Evolutionary conservation across 2,797 vertebrate genomes (phyloP), one percentile per base, ranked within the genome.

Genomic region (Rhynchotus rufescens): DNA sequence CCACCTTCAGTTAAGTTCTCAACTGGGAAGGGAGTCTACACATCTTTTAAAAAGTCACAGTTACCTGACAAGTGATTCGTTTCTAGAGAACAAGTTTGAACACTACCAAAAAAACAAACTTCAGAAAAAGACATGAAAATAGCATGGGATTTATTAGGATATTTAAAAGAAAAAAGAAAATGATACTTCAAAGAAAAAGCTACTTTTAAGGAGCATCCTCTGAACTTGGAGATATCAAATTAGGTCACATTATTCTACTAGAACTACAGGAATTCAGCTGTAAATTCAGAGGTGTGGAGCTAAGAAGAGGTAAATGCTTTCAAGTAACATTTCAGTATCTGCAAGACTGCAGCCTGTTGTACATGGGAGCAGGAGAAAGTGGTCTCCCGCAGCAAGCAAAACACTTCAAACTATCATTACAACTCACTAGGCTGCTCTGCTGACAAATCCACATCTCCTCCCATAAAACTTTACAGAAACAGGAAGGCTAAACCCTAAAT

Each of bases 11-110:
- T 4, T 4, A 44, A 86, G 12, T 57, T 79, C 34, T 40, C 56
- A 26, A 32, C 16, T 0, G 0, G 57, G 34, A 72, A 25, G 19
- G 0, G 1, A 66, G 42, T 84, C 51, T 61, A 49, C 0, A 0
- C 2, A 4, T 59, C 82, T 54, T 71, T 57, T 59, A 84, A 42
- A 47, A 80, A 57, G 42, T 1, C 62, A 76, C 6, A 57, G 14
- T 17, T 34, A 56, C 10, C 69, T 28, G 90, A 75, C 25, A 80
- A 80, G 57, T 2, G 3, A 14, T 36, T 10, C 49, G 36, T 20
- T 77, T 52, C 61, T 62, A 38, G 14, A 2, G 45, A 57, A 68
- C 21, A 80, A 34, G 21, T 62, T 9, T 10, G 11, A 82, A 72
- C 1, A 1, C 11, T 45, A 36, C n/a, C 68, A 72, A 88, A 84